These are phyloP conservation scores for Mayetiola destructor DNA, from an alignment of 2,888 invertebrate species.

Conservation along the genomic window DNA sequence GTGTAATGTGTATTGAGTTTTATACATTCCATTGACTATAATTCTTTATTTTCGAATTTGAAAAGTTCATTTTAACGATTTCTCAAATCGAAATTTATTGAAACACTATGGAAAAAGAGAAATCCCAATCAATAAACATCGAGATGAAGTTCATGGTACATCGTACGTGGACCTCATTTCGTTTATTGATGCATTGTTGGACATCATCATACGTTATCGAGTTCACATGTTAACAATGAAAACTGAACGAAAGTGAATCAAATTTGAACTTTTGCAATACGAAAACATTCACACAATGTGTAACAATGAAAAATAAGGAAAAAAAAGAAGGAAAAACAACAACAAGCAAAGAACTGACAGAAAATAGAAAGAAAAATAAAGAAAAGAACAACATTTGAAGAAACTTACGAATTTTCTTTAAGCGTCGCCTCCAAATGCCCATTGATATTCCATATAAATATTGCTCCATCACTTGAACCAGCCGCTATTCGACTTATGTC, in stretches of 20 bases:
- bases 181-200: too few relatives aligned
- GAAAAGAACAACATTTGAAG: constrained; percentile 14
- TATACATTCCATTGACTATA: too few relatives aligned
- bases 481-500: constrained; percentile 78
- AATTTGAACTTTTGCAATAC: background rate
- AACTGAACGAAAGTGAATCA: background rate
- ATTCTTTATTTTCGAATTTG: too few relatives aligned
- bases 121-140: too few relatives aligned
- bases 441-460: constrained; percentile 80
- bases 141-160: too few relatives aligned
- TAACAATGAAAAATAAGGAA: background rate
- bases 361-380: constrained; percentile 3
- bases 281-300: background rate
- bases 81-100: too few relatives aligned
- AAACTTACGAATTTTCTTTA: constrained; percentile 66
- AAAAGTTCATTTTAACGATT: too few relatives aligned
- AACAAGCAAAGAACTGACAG: background rate
- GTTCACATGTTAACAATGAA: background rate
- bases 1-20: too few relatives aligned
- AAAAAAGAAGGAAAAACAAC: background rate
- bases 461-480: constrained; percentile 81
- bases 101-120: too few relatives aligned
- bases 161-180: too few relatives aligned
- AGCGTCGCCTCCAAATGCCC: constrained; percentile 62
- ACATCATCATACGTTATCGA: too few relatives aligned